Base-by-base conservation (phyloP, 2,113 vertebrate species). In the Coptodon bakossiorum region DNA sequence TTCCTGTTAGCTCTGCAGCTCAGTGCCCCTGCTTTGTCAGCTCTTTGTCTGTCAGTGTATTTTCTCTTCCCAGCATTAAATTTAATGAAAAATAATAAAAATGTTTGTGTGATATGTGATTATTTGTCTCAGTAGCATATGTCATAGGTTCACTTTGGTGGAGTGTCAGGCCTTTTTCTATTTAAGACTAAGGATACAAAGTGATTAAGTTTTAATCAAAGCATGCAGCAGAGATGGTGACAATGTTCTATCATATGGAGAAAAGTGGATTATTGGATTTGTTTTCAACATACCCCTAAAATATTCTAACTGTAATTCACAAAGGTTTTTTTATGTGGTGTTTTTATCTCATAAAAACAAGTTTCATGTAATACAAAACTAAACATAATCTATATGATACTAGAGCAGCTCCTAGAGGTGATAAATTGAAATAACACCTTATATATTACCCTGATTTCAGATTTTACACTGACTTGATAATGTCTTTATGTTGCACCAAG, bases 381-480 rank as follows among this genome's bases (percentile, higher is more conserved):
- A 56, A 43, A 45, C 61, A 43, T 11, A 2, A 43, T 45, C 6
- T 50, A 36, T 54, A 50, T 89, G 52, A 45, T 81, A 57, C 76
- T 36, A 82, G 52, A 92, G 82, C 57, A 66, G 5, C 92, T 22
- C 31, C 93, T 88, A 90, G 11, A 53, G 91, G 91, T 82, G 31
- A 78, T 73, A 8, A 4, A 54, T 5, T 9, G 71, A 27, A 80
- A 92, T 50, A 8, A 82, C 88, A 89, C n/a, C 24, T 45, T 19
- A 43, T 16, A 43, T 34, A 19, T 19, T n/a, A 7, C 54, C 34
- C 11, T 22, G 59, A 16, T 76, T 57, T 5, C 7, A 61, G 8
- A 63, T 79, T 86, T 59, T 38, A 40, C 6, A 54, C 2, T 8
- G 10, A 13, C n/a, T 87, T 61, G 3, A 22, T 19, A 4, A 57